phyloP scores from a whole-genome alignment of 1,140 invertebrate genomes.

The Heterodera carotae region DNA sequence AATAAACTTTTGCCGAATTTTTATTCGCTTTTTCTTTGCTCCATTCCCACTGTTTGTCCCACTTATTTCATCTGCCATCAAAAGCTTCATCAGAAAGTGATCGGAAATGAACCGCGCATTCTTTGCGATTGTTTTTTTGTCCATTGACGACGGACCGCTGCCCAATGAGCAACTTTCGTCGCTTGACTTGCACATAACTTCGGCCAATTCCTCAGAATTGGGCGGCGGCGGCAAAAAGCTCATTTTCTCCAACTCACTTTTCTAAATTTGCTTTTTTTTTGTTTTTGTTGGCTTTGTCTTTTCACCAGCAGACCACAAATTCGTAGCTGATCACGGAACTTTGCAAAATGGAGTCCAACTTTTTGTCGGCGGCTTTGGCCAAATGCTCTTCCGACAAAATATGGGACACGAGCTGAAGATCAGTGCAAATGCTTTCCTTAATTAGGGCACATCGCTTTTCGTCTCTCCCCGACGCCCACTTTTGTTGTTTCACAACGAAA shows the following conservation, averaged over 20 bases:
- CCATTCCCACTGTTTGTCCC: background rate
- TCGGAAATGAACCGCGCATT: constrained; percentile 6
- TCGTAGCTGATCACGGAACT: constrained; percentile 17
- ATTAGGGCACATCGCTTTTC: background rate
- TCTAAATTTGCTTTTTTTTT: background rate
- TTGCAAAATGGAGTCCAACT: background rate
- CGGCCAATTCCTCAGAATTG: background rate
- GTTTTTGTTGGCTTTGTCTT: too few relatives aligned
- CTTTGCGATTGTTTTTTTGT: background rate
- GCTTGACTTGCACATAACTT: background rate
- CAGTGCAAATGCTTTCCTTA: constrained; percentile 8
- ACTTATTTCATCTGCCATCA: background rate
- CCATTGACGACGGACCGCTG: background rate
- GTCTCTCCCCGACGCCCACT: background rate
- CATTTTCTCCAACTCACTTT: constrained; percentile 10
- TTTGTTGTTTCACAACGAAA: background rate
- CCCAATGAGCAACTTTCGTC: background rate
- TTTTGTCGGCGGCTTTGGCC: background rate
- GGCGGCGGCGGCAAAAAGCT: background rate
- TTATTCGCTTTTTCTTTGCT: background rate
- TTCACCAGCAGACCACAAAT: constrained; percentile 13
- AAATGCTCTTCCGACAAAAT: constrained; percentile 21
- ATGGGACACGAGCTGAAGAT: constrained; percentile 26
- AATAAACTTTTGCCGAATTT: constrained; percentile 1
- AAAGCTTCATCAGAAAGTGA: background rate